phyloP scores from a whole-genome alignment of 2,113 vertebrate genomes.

The Rhinoderma darwinii region DNA sequence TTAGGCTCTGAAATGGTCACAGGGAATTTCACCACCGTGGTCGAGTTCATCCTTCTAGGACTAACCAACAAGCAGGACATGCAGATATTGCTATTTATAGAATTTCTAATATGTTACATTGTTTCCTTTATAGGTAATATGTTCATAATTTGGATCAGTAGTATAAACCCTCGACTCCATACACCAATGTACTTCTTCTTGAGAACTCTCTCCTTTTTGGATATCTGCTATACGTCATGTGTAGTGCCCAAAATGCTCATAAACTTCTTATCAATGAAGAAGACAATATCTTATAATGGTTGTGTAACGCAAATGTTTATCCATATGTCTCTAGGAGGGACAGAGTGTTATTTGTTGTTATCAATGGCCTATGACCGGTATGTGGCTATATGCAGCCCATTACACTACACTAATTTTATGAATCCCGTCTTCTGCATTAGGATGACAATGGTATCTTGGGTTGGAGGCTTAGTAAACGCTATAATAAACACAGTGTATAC shows the following conservation, averaged over 20 bases:
- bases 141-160: not conserved
- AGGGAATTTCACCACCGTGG: not conserved
- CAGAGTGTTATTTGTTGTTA: not conserved
- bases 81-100: not conserved
- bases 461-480: not conserved
- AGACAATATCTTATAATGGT: slow-evolving; percentile 36
- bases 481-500: not conserved
- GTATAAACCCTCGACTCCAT: not conserved
- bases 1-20: not conserved
- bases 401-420: not conserved
- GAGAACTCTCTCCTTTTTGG: slow-evolving; percentile 27
- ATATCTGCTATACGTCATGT: slow-evolving; percentile 43
- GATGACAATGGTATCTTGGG: not conserved
- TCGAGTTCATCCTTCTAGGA: not conserved
- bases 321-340: slow-evolving; percentile 5
- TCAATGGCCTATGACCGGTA: slow-evolving; percentile 20
- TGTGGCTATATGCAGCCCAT: slow-evolving; percentile 10
- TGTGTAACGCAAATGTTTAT: not conserved
- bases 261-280: slow-evolving; percentile 48
- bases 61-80: not conserved
- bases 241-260: slow-evolving; percentile 29
- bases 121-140: not conserved
- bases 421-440: not conserved
- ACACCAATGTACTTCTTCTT: slow-evolving; percentile 47
- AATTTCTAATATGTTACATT: not conserved